Evolutionary conservation across 2,888 invertebrate species (phyloP), one percentile per base, ranked within the genome.

Genomic region (Alloplasta piceator): DNA sequence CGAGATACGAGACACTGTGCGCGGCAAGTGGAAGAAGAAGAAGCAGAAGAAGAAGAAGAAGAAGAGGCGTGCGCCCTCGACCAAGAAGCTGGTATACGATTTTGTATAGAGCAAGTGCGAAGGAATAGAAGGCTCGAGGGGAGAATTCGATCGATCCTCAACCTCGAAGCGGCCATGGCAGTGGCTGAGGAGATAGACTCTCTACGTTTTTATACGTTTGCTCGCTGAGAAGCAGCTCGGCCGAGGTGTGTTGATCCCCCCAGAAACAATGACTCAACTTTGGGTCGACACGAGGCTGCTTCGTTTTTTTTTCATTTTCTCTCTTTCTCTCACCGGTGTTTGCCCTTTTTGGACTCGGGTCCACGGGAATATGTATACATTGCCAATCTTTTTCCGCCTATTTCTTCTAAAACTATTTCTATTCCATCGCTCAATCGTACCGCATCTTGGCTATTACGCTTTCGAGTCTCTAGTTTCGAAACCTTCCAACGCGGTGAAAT

Each of bases 131-230:
- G 48, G 1, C 3, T 26, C 3, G 26, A 26, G 26, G 26, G 58
- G 52, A 52, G 58, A 48, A 50, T 55, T n/a, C 66, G 77, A 81
- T 81, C 80, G 80, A 81, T 81, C 73, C 73, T 73, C 77, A 81
- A 81, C 77, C 79, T 74, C 66, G 43, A 60, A 63, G 80, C 80
- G 80, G 80, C 80, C 80, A 81, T 81, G 80, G 48, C 77, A 81
- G 80, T 81, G 77, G 56, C 77, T 81, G 16, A 77, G 80, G 64
- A 77, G 39, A 12, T 26, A 26, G n/a, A n/a, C n/a, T n/a, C 26
- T 26, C 3, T 3, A 26, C 26, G 26, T 26, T 26, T 26, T 9
- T 43, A 43, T 43, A 10, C 43, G 43, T 43, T 43, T 6, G 41
- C 41, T 7, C 7, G 10, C 61, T 46, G n/a, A n/a, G n/a, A n/a